Base-by-base conservation (phyloP, 2,888 invertebrate genomes). In the Atethmia centrago region DNA sequence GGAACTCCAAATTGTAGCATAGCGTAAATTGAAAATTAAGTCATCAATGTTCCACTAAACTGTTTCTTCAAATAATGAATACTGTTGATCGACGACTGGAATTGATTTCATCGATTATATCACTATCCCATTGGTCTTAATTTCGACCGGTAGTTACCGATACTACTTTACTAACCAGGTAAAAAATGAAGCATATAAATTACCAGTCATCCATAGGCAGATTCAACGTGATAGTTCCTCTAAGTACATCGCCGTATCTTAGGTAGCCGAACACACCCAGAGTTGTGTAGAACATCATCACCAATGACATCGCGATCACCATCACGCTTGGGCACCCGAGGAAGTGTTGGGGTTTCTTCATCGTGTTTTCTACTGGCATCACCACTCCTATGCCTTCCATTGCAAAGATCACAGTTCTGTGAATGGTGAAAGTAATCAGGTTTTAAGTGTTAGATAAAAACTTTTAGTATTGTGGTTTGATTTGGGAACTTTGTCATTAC, bases 351-450 rank as follows among this genome's bases (percentile, higher is more conserved):
- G 99, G 99, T 75, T 97, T 97, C 84, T 97, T 97, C 99, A 99
- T 99, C 1, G 97, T 97, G 90, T 99, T 99, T 92, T 99, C 99
- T 19, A 99, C 97, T 0, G 99, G 99, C 97, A 99, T 97, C 25
- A 99, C 98, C 66, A 98, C 98, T 69, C 98, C 98, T 83, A 99
- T 99, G 71, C 99, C 99, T 96, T 99, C 99, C 97, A 99, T 99
- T 40, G 99, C 99, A 92, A 99, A 99, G 87, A 99, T 98, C 2
- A 99, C 99, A 9, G 99, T 99, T 45, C 99, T 97, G 90, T 65
- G 87, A 85, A 78, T 25, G 5, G 12, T 14, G 9, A n/a, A 28
- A 31, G n/a, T 21, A 36, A n/a, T 55, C 3, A 14, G 1, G 14
- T 31, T 21, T 45, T 36, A 2, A 3, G 4, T 25, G 25, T 5